Conservation (phyloP, 2,797 vertebrate species). For the Chloroceryle inda region DNA sequence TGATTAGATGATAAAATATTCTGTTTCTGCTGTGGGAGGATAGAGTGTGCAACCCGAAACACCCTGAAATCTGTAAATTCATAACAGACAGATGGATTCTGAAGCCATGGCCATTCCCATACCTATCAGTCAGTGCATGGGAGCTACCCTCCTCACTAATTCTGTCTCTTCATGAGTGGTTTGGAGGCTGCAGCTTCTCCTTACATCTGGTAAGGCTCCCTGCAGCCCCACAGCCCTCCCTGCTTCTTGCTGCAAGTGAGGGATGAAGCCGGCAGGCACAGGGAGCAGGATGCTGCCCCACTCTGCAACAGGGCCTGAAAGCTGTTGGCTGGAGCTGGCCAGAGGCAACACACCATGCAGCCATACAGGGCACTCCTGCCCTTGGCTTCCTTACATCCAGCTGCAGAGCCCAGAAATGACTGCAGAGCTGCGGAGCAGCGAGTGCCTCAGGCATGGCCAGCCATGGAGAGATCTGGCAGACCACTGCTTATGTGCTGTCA, state of each 20-base stretch:
- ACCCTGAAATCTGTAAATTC: constrained; percentile 45
- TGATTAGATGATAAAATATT: constrained; percentile 37
- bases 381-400: background rate
- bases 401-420: background rate
- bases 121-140: background rate
- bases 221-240: background rate
- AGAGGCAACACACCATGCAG: background rate
- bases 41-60: background rate
- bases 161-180: background rate
- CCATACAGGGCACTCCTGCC: background rate
- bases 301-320: rapidly evolving
- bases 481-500: background rate
- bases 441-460: rapidly evolving
- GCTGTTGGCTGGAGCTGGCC: background rate
- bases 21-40: constrained; percentile 10
- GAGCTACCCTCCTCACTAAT: background rate
- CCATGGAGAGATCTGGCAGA: rapidly evolving
- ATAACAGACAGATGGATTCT: background rate
- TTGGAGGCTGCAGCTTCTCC: background rate
- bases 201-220: background rate
- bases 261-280: rapidly evolving
- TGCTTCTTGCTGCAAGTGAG: background rate
- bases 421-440: background rate
- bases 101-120: background rate
- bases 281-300: background rate